Conservation (phyloP, 2,113 vertebrate genomes). For the Desmodus rotundus region DNA sequence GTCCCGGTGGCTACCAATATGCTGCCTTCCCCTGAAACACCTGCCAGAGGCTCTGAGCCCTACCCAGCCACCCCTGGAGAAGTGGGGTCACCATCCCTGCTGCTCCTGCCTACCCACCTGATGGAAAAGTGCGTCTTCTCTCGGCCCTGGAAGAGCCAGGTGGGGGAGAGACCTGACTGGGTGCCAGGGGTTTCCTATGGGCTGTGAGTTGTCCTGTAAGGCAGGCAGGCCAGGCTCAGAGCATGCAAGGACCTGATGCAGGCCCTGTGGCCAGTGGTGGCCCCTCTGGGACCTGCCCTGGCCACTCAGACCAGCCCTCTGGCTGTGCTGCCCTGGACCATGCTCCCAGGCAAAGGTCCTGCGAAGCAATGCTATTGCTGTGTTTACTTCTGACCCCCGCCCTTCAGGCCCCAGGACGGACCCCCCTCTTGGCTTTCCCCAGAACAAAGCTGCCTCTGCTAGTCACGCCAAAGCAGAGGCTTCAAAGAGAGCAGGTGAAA, state of each 20-base stretch:
- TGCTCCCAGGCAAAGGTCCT: not conserved
- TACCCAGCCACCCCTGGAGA: not conserved
- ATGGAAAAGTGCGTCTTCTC: not conserved
- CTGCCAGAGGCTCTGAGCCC: not conserved
- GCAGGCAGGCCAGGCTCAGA: not conserved
- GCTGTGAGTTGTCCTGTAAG: not conserved
- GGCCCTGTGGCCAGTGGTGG: not conserved
- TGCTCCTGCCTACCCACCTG: not conserved
- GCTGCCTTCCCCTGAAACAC: not conserved
- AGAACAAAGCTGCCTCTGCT: conserved; percentile 53
- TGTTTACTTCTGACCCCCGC: conserved; percentile 4
- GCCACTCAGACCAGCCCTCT: not conserved
- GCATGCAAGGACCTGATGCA: not conserved
- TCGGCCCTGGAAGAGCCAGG: not conserved
- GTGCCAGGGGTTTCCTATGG: not conserved
- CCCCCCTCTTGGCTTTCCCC: not conserved
- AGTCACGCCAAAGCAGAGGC: not conserved
- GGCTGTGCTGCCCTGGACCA: not conserved
- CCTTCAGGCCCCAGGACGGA: not conserved
- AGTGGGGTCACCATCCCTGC: not conserved
- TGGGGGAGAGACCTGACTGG: not conserved
- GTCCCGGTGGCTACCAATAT: not conserved
- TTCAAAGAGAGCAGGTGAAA: conserved; percentile 49
- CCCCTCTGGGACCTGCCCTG: not conserved
- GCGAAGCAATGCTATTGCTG: not conserved